Evolutionary conservation across 30 jellyfish, hydroid and myxozoan genomes (phyloP).

Genomic region (Cassiopea andromeda): DNA sequence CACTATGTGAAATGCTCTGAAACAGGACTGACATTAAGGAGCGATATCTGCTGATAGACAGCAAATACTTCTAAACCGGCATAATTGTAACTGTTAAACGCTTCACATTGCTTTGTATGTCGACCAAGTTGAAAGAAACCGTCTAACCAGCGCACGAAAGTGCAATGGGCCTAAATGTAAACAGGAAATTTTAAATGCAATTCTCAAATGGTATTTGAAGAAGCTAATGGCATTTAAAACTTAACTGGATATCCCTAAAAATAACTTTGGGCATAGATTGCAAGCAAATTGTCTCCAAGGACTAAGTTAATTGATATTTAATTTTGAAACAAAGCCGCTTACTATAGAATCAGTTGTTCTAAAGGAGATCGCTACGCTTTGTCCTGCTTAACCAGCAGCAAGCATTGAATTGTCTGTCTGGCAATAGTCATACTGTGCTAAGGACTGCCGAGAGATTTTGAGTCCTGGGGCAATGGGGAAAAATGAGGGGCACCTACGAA

Average conservation of each 20-base stretch:
- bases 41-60: too few relatives aligned
- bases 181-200: not conserved
- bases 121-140: not conserved
- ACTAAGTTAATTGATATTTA: not conserved
- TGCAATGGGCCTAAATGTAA: not conserved
- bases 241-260: not conserved
- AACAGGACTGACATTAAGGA: too few relatives aligned
- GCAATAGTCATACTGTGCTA: not conserved
- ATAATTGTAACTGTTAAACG: not conserved
- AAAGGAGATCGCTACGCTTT: not conserved
- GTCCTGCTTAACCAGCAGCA: not conserved
- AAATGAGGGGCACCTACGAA: too few relatives aligned
- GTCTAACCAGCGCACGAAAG: not conserved
- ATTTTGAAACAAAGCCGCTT: not conserved
- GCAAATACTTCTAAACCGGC: not conserved
- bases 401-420: not conserved
- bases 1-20: too few relatives aligned
- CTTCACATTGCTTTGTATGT: not conserved
- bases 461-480: too few relatives aligned
- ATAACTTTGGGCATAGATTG: not conserved
- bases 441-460: too few relatives aligned
- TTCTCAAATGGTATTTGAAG: not conserved
- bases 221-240: not conserved
- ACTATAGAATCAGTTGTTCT: not conserved
- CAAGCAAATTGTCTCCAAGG: not conserved